These are phyloP conservation scores for Ganaspis brasiliensis DNA, from an alignment of 2,888 invertebrate species.

Conservation along the genomic window DNA sequence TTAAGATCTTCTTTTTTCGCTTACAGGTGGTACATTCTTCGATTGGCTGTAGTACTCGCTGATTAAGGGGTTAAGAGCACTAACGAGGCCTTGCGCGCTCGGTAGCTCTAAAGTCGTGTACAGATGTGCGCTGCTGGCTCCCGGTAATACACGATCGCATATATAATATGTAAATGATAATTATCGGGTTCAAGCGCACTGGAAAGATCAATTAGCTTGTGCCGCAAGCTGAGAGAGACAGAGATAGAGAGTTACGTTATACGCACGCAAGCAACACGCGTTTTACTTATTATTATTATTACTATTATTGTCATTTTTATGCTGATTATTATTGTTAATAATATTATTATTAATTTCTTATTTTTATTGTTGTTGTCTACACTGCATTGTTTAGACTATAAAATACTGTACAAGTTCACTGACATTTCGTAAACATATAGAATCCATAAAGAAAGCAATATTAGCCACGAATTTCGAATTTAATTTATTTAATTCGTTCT, in stretches of 20 bases:
- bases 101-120: neutral
- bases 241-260: slow-evolving; percentile 31
- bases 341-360: too few species aligned
- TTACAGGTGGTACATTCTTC: slow-evolving; percentile 41
- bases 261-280: neutral
- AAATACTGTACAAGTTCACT: too few species aligned
- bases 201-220: slow-evolving; percentile 76
- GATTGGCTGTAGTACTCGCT: slow-evolving; percentile 27
- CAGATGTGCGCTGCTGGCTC: slow-evolving; percentile 30
- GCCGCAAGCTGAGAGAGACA: slow-evolving; percentile 60
- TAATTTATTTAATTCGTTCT: too few species aligned
- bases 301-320: too few species aligned
- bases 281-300: slow-evolving; percentile 18
- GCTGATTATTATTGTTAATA: too few species aligned
- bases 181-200: slow-evolving; percentile 77
- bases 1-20: slow-evolving; percentile 41
- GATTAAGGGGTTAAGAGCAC: slow-evolving; percentile 50
- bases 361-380: too few species aligned
- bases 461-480: too few species aligned
- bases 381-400: too few species aligned
- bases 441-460: too few species aligned
- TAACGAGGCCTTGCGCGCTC: slow-evolving; percentile 38
- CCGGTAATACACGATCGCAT: slow-evolving; percentile 36
- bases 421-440: too few species aligned
- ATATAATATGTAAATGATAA: slow-evolving; percentile 74